Base-by-base conservation (phyloP, 2,888 invertebrate species). In the Melipona bicolor region DNA sequence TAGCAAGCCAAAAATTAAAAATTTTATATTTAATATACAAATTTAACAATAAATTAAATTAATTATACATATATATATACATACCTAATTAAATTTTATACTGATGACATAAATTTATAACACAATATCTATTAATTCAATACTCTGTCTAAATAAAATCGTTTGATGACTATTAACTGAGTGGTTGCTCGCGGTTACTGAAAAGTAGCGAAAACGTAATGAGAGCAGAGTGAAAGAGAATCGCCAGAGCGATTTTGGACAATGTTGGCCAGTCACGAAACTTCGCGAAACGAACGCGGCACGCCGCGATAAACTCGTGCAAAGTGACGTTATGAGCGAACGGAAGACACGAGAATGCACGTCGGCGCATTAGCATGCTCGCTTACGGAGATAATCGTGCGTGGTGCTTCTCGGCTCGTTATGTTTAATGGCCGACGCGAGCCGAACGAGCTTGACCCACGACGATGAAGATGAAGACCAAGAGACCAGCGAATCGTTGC, bases 331-430 rank as follows among this genome's bases (percentile, higher is more conserved):
- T 81, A 85, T 83, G 84, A 87, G 77, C 81, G 83, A 32, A 85
- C 75, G 81, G 81, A 85, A 81, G 85, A 87, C 87, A 82, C 80
- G 77, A 74, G 85, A 77, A 84, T 85, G 77, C 77, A 77, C 78
- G 73, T 82, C 79, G 79, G 75, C 83, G 82, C 87, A 87, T 87
- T 87, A 87, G 80, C 87, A 85, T 87, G 87, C 87, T 81, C 84
- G 77, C 79, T 87, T 84, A 79, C 75, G 67, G 72, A 84, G 82
- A 90, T 90, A 90, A 89, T 89, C 85, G 77, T 84, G 85, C 76
- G 81, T 77, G 83, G 72, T 82, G 79, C 83, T 74, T 81, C 86
- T 77, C 79, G 74, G 73, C 81, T 89, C 83, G 81, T 88, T 89
- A 87, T 64, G 80, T 86, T 89, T 84, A 88, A 89, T 84, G 86